phyloP scores from a whole-genome alignment of 2,797 vertebrate species.

The Cynopterus sphinx region DNA sequence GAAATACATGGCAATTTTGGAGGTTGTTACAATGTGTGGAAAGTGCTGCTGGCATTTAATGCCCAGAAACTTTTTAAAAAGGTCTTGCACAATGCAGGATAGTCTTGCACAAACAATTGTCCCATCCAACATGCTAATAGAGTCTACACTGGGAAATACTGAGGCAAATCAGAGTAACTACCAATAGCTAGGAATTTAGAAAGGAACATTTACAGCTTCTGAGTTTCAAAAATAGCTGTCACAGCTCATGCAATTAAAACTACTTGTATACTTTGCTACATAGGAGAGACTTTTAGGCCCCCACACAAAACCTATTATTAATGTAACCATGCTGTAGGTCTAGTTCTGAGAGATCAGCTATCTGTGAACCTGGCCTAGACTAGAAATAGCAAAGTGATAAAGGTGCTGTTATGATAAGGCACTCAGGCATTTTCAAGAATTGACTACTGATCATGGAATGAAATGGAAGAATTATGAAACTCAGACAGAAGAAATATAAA shows the following conservation, averaged over 20 bases:
- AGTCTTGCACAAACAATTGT: neutral
- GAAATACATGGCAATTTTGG: neutral
- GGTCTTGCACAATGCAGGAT: neutral
- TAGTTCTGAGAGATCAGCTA: neutral
- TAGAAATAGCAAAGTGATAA: neutral
- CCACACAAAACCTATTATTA: neutral
- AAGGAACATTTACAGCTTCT: neutral
- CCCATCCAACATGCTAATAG: neutral
- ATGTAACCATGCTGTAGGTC: neutral
- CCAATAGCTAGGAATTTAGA: neutral
- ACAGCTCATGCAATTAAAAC: neutral
- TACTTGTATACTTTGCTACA: neutral
- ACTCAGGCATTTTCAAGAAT: neutral
- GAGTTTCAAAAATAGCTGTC: neutral
- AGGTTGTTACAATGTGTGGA: neutral
- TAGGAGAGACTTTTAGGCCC: neutral
- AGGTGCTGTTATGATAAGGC: neutral
- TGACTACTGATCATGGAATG: neutral
- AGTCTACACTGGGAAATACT: neutral
- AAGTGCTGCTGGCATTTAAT: neutral
- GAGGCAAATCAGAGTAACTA: neutral
- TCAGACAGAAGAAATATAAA: neutral
- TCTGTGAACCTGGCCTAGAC: neutral
- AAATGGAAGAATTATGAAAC: neutral
- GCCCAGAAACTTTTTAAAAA: neutral